phyloP scores from a whole-genome alignment of 1,140 invertebrate genomes.

The Nylanderia fulva region DNA sequence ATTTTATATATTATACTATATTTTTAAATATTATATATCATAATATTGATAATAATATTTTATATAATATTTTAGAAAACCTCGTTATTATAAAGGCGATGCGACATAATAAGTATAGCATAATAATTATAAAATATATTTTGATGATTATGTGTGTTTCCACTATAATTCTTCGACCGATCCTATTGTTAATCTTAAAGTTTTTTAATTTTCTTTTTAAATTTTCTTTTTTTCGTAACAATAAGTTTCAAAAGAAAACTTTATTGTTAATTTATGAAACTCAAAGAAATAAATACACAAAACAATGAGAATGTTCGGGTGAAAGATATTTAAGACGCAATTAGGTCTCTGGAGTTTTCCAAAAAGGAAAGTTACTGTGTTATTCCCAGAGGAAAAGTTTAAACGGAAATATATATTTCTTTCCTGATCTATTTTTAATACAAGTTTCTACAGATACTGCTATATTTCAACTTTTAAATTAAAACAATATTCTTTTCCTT shows the following conservation, averaged over 20 bases:
- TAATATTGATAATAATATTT: too few relatives aligned
- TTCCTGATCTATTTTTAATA: slow-evolving; percentile 36
- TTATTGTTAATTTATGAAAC: not conserved
- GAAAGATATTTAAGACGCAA: slow-evolving; percentile 36
- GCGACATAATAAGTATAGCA: too few relatives aligned
- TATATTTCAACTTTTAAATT: not conserved
- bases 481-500: not conserved
- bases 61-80: too few relatives aligned
- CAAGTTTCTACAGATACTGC: not conserved
- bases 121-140: not conserved
- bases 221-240: not conserved
- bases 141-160: not conserved
- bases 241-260: not conserved
- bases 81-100: too few relatives aligned
- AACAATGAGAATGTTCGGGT: not conserved
- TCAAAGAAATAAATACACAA: slow-evolving; percentile 4
- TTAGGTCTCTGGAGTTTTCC: slow-evolving; percentile 13
- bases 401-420: not conserved
- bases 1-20: too few relatives aligned
- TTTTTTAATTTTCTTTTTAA: not conserved
- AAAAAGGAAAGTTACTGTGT: slow-evolving; percentile 25
- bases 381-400: slow-evolving; percentile 21
- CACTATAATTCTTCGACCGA: not conserved
- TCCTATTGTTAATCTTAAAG: not conserved
- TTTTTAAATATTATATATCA: too few relatives aligned